A percentile compares a stretch with the other conserved stretches of the same genome.
Conservation (phyloP, 2,888 invertebrate species). For the Cryptosula pallasiana region DNA sequence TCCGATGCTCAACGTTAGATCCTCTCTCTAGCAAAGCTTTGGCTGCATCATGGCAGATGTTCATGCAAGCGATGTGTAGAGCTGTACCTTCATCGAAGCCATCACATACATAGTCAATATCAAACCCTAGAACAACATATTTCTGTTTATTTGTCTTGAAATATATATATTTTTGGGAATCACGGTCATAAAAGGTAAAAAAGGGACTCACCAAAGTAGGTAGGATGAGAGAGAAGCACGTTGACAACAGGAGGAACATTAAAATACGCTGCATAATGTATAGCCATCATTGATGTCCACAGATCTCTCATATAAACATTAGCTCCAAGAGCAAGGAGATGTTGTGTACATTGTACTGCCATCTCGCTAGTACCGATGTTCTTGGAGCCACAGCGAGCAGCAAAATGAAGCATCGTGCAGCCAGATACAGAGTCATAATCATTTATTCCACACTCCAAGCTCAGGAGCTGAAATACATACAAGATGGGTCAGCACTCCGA, state of each 20-base stretch:
- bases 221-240: slow-evolving; percentile 47
- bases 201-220: slow-evolving; percentile 39
- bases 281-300: slow-evolving; percentile 58
- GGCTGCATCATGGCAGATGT: slow-evolving; percentile 54
- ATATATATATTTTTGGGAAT: no score
- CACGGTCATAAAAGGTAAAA: not conserved
- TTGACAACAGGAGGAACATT: slow-evolving; percentile 55
- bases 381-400: slow-evolving; percentile 56
- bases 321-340: slow-evolving; percentile 49
- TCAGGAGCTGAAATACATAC: slow-evolving; percentile 48
- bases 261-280: slow-evolving; percentile 58
- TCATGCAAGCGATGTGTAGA: slow-evolving; percentile 56
- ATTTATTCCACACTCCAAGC: slow-evolving; percentile 54
- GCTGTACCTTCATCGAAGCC: slow-evolving; percentile 56
- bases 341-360: slow-evolving; percentile 39
- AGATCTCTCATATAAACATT: slow-evolving; percentile 54
- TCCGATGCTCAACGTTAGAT: slow-evolving; percentile 46
- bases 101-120: slow-evolving; percentile 54
- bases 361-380: slow-evolving; percentile 52
- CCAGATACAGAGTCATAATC: slow-evolving; percentile 57
- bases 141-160: no score
- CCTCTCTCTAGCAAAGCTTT: slow-evolving; percentile 52
- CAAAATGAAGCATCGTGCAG: slow-evolving; percentile 57
- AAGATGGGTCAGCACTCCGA: no score
- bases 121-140: slow-evolving; percentile 39